Evolutionary conservation across 2,888 invertebrate genomes (phyloP), one percentile per base, ranked within the genome.

Genomic region (Noctua comes): DNA sequence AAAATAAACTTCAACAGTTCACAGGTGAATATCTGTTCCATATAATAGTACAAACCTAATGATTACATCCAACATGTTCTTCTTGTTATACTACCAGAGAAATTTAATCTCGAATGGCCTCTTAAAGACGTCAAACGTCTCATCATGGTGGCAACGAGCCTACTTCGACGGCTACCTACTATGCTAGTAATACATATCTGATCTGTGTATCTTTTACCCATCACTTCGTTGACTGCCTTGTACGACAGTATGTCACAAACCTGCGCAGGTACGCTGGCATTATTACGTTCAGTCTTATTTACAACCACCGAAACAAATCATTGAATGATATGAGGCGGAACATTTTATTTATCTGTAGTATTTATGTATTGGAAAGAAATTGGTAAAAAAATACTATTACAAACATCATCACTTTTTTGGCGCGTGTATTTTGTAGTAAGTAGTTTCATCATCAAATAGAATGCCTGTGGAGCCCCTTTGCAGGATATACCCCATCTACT

Each of bases 301-400:
- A 86, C 79, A 81, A 84, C 81, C 76, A 48, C 68, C n/a, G 48
- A 82, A 88, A 88, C 82, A 84, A 88, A 86, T 87, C 84, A 88
- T 84, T 78, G 77, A 76, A 62, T 72, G 65, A 73, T 79, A 78
- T 74, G 74, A 73, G 64, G 27, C 36, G 24, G 66, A 65, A 79
- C n/a, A 70, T 78, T 36, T 64, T 68, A 57, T 36, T 70, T 48
- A 16, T 72, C 36, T 31, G 11, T 51, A 16, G 18, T 46, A n/a
- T 54, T 46, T 69, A 64, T 36, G 36, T 54, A n/a, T 51, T 46
- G 36, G 40, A 59, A 74, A 54, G 1, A n/a, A 48, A 79, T 64
- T 8, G 54, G 27, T 13, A 62, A 21, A 2, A 16, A n/a, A n/a
- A 1, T 16, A 11, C 2, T 74, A 2, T 18, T 7, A 43, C 21